A percentile compares a stretch with the other conserved stretches of the same genome.
phyloP scores from a whole-genome alignment of 2,797 vertebrate species.

The Bradypodion pumilum region DNA sequence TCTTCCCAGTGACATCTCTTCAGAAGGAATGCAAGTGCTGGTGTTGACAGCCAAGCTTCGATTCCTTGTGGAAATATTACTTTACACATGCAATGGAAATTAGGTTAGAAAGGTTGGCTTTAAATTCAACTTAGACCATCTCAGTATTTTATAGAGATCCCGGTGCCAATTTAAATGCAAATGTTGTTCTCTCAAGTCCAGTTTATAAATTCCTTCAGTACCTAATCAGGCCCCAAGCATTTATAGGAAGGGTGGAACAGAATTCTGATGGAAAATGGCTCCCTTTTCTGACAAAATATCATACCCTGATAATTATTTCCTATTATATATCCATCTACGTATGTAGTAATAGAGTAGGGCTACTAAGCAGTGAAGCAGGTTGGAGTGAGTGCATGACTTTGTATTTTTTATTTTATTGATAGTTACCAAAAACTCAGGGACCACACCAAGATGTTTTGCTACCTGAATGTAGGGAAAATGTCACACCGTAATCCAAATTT shows the following conservation, averaged over 20 bases:
- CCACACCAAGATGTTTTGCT: too few species aligned
- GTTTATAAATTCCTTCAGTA: background rate
- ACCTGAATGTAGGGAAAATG: too few species aligned
- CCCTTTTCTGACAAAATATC: background rate
- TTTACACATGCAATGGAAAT: conserved; percentile 23
- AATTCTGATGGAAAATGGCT: background rate
- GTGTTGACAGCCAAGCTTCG: conserved; percentile 16
- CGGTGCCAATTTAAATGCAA: conserved; percentile 15
- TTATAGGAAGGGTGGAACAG: background rate
- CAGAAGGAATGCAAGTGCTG: conserved; percentile 17
- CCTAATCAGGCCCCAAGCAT: background rate
- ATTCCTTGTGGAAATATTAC: conserved; percentile 56
- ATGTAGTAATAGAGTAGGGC: too few species aligned
- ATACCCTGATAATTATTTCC: too few species aligned
- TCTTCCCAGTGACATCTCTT: background rate
- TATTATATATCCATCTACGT: too few species aligned
- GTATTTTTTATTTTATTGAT: too few species aligned
- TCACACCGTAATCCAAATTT: background rate
- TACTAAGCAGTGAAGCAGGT: too few species aligned
- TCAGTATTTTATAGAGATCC: conserved; percentile 33
- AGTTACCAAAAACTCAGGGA: too few species aligned
- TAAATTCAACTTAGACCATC: conserved; percentile 50
- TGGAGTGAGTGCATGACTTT: too few species aligned
- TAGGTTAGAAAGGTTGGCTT: conserved; percentile 25
- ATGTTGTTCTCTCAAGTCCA: conserved; percentile 35